Evolutionary conservation across 2,888 invertebrate species (phyloP).

Genomic region (Hecatera dysodea): DNA sequence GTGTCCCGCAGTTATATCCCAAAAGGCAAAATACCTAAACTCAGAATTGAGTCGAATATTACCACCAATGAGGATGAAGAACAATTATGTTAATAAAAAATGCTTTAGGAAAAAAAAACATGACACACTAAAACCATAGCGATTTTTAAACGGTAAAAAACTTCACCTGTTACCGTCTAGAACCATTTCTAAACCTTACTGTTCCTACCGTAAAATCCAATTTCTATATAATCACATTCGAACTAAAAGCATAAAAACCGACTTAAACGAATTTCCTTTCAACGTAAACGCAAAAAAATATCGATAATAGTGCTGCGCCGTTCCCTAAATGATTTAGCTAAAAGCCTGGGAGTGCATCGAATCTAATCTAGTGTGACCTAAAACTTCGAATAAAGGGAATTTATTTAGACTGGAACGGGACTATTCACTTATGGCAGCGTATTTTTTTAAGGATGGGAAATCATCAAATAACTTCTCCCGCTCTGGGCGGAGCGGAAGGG

Average conservation of each 20-base stretch:
- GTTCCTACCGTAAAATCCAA: neutral
- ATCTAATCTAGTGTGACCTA: constrained; percentile 38
- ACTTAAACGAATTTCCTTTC: constrained; percentile 5
- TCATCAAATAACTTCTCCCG: too few species aligned
- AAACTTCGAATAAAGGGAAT: constrained; percentile 22
- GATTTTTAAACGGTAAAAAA: neutral
- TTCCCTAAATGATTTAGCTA: constrained; percentile 47
- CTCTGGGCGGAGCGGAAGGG: too few species aligned
- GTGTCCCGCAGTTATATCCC: too few species aligned
- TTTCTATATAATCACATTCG: constrained; percentile 8
- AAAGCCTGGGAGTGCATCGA: constrained; percentile 39
- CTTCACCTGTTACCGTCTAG: too few species aligned
- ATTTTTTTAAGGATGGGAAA: too few species aligned
- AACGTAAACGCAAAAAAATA: constrained; percentile 1
- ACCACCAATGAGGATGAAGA: neutral
- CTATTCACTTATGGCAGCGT: neutral
- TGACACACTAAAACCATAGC: neutral
- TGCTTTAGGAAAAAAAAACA: too few species aligned
- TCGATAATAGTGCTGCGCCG: constrained; percentile 23
- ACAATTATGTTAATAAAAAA: neutral
- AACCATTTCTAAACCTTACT: neutral
- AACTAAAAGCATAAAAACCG: constrained; percentile 28
- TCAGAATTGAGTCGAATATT: neutral
- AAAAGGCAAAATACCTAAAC: too few species aligned
- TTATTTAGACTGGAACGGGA: constrained; percentile 1